Evolutionary conservation across 2,797 vertebrate genomes (phyloP), one percentile per base, ranked within the genome.

Genomic region (Arctocebus calabarensis): DNA sequence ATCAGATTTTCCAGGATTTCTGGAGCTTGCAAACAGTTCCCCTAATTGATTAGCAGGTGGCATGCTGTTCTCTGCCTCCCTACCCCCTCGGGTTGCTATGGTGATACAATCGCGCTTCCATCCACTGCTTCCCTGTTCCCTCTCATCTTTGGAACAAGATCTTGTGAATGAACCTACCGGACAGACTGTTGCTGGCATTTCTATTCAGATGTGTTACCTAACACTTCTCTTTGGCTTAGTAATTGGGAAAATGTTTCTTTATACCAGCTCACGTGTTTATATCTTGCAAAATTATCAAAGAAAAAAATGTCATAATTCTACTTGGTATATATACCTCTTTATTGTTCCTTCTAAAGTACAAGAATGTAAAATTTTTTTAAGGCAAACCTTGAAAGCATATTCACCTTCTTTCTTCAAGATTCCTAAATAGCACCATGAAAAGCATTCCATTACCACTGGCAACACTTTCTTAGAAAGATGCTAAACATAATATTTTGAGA

Each of bases 41-140:
- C 43, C 70, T 96, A 79, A 95, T 90, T 95, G 88, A 95, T 95
- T 92, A 91, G 87, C 86, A 94, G 89, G 88, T 91, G 77, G 62
- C 64, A 20, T 45, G 48, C 27, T 10, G 25, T 57, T 62, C 48
- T 55, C 61, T 82, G 66, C 19, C 73, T 70, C 59, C 40, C 59
- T 1, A 57, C 55, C 32, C 75, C 73, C 64, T 86, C 45, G 11
- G 40, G 86, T 93, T 96, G 81, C 94, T 89, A 91, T 93, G 77
- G 95, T 84, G 93, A 91, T 92, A 19, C 1, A 37, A 11, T 57
- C 73, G 70, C 27, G 71, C 61, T 84, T 84, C 48, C 45, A 23
- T 82, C 73, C 17, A 68, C 78, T 82, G 40, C 84, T 68, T 88
- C 68, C 52, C 40, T 55, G 7, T 92, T 91, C 13, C 27, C 12